Evolutionary conservation across 2,797 vertebrate genomes (phyloP).

Genomic region (Rousettus madagascariensis): DNA sequence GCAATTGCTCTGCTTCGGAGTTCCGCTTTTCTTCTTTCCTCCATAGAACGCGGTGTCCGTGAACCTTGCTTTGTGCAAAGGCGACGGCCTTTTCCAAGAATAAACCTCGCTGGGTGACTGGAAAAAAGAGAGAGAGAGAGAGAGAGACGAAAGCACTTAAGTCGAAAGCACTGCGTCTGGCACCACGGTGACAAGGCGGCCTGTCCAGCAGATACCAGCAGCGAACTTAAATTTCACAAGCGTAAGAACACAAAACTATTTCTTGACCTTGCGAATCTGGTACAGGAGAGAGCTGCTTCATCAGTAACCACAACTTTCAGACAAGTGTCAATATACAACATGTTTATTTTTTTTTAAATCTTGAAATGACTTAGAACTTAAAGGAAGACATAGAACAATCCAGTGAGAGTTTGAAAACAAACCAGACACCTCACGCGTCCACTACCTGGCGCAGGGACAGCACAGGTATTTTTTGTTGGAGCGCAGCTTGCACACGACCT

Average conservation of each 20-base stretch:
- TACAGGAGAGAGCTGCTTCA: neutral
- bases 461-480: neutral
- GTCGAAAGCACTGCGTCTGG: neutral
- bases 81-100: conserved; percentile 89
- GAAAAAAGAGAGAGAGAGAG: conserved; percentile 17
- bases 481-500: no score
- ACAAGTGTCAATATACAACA: neutral
- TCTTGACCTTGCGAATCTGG: neutral
- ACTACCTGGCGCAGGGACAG: neutral
- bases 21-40: conserved; percentile 78
- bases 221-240: neutral
- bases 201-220: neutral
- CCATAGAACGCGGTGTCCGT: conserved; percentile 87
- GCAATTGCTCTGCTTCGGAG: conserved; percentile 90
- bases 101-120: conserved; percentile 97
- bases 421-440: neutral
- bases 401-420: conserved; percentile 10
- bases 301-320: conserved; percentile 19
- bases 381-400: neutral
- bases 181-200: neutral
- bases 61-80: conserved; percentile 81
- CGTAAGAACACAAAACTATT: conserved; percentile 17
- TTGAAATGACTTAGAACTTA: conserved; percentile 44
- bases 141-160: neutral
- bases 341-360: neutral